Percentiles rank a stretch among this genome's conserved stretches.
phyloP scores from a whole-genome alignment of 92 coral and sea anemone genomes.

The Ricordea florida region DNA sequence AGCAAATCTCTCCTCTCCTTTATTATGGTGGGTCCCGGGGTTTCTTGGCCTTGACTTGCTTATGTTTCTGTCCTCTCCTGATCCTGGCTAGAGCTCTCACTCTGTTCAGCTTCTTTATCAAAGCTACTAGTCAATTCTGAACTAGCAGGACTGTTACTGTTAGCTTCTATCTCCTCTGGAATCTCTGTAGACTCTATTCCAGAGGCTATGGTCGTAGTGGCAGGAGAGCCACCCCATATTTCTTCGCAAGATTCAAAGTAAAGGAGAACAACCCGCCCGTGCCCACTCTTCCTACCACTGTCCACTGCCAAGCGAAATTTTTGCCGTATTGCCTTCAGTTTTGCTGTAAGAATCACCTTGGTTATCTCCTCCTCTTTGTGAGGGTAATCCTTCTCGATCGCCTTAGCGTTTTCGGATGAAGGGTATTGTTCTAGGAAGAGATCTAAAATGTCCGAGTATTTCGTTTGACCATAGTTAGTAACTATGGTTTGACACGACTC shows the following conservation, averaged over 20 bases:
- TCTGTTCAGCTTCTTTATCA: neutral
- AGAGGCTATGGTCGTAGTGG: slow-evolving; percentile 39
- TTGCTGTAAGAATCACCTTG: slow-evolving; percentile 28
- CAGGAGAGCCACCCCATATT: slow-evolving; percentile 72
- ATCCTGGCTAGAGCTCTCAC: neutral
- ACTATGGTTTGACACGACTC: no score
- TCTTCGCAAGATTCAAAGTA: slow-evolving; percentile 64
- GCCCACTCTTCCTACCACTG: slow-evolving; percentile 47
- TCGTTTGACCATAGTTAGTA: no score
- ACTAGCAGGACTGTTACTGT: neutral
- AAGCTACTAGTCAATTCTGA: neutral
- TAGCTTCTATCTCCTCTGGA: neutral
- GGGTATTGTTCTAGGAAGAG: no score
- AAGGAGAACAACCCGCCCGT: slow-evolving; percentile 57
- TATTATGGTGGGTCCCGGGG: slow-evolving; percentile 11
- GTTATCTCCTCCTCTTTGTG: slow-evolving; percentile 21
- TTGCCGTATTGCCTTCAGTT: slow-evolving; percentile 26
- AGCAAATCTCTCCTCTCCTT: slow-evolving; percentile 35
- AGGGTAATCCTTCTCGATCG: slow-evolving; percentile 43
- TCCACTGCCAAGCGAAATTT: slow-evolving; percentile 21
- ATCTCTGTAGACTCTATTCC: slow-evolving; percentile 48
- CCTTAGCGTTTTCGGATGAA: no score
- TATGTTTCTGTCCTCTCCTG: neutral
- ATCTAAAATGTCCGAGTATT: no score
- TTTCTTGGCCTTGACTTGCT: neutral